Evolutionary conservation across 2,797 vertebrate genomes (phyloP).

Genomic region (Harpagifer antarcticus): DNA sequence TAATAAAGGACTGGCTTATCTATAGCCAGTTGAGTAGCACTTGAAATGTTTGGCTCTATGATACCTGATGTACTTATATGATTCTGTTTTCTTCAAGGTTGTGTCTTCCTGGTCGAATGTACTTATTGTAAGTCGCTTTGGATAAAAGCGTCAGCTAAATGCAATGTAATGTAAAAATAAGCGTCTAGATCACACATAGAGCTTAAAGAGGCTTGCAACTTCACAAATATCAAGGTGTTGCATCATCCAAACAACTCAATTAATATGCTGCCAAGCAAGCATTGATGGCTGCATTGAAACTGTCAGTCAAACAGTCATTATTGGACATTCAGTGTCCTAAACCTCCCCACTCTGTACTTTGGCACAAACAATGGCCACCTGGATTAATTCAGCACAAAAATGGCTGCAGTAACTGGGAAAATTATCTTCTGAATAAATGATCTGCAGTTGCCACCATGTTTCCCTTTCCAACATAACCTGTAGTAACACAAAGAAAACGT

Average conservation of each 20-base stretch:
- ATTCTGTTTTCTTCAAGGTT: too few relatives aligned
- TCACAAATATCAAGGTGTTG: conserved; percentile 44
- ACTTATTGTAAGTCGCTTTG: too few relatives aligned
- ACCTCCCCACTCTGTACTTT: conserved; percentile 51
- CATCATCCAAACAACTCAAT: conserved; percentile 48
- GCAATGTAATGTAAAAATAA: too few relatives aligned
- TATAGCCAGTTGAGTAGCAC: too few relatives aligned
- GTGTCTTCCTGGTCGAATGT: too few relatives aligned
- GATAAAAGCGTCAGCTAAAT: too few relatives aligned
- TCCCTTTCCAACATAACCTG: conserved; percentile 56
- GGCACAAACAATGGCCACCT: conserved; percentile 78
- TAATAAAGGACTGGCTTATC: too few relatives aligned
- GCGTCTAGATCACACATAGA: conserved; percentile 19
- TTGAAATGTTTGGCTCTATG: too few relatives aligned
- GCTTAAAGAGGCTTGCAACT: conserved; percentile 25
- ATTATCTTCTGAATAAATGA: conserved; percentile 60
- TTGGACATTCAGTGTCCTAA: conserved; percentile 52
- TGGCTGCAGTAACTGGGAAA: conserved; percentile 53
- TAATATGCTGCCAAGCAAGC: conserved; percentile 53
- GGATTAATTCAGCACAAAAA: conserved; percentile 71
- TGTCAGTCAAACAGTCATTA: conserved; percentile 64
- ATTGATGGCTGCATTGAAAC: conserved; percentile 55
- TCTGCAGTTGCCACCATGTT: conserved; percentile 63
- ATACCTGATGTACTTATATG: too few relatives aligned
- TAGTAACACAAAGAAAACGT: conserved; percentile 10